phyloP scores from a whole-genome alignment of 2,113 vertebrate species.

The Numida meleagris region DNA sequence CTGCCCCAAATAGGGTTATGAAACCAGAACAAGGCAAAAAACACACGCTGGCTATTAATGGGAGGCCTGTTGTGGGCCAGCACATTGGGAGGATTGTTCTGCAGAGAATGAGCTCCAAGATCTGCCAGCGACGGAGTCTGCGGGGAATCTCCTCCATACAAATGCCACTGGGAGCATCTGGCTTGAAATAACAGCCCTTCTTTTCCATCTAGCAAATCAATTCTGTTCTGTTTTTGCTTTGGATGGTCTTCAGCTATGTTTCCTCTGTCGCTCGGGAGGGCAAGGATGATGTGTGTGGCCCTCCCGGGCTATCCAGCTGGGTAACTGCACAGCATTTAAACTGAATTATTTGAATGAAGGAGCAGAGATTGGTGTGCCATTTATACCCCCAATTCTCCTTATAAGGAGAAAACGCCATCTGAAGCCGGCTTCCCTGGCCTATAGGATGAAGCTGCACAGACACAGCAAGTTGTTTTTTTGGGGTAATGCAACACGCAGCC shows the following conservation, averaged over 20 bases:
- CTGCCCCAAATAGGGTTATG: not conserved
- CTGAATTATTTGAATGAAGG: not conserved
- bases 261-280: constrained; percentile 27
- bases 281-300: constrained; percentile 27
- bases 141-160: constrained; percentile 25
- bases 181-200: not conserved
- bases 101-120: not conserved
- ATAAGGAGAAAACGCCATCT: not conserved
- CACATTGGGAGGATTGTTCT: constrained; percentile 16
- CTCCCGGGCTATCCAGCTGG: not conserved
- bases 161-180: constrained; percentile 52
- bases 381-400: constrained; percentile 11
- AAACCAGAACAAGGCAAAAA: constrained; percentile 7
- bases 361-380: not conserved
- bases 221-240: not conserved
- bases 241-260: not conserved
- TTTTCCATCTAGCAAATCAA: not conserved
- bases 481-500: not conserved
- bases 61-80: not conserved
- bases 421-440: not conserved
- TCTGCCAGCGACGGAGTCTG: not conserved
- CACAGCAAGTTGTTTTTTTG: not conserved
- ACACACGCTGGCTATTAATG: not conserved
- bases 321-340: not conserved
- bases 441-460: not conserved